Conservation (phyloP, 92 coral and sea anemone species). For the Pocillopora meandrina region DNA sequence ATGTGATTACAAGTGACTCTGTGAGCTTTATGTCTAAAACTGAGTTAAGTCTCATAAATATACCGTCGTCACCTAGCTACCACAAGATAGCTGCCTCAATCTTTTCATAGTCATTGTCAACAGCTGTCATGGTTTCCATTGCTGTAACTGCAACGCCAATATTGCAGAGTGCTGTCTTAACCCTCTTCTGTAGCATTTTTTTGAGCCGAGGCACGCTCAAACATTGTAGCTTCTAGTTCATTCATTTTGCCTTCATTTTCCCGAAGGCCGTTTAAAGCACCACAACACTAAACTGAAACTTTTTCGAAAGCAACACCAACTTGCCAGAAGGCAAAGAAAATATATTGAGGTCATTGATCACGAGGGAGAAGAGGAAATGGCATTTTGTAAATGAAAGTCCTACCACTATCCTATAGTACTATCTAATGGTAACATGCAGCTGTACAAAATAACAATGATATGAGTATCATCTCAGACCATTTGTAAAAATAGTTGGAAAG, state of each 20-base stretch:
- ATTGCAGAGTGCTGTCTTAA: conserved; percentile 77
- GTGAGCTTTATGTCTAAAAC: too few relatives aligned
- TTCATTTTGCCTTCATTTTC: conserved; percentile 47
- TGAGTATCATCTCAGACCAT: too few relatives aligned
- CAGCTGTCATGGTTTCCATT: conserved; percentile 93
- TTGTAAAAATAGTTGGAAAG: too few relatives aligned
- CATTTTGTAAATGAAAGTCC: neutral
- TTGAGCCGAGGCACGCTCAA: conserved; percentile 70
- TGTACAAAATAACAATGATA: too few relatives aligned
- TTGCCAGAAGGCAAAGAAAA: conserved; percentile 35
- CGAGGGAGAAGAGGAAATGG: neutral
- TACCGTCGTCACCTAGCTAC: conserved; percentile 22
- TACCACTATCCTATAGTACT: too few relatives aligned
- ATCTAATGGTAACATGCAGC: too few relatives aligned
- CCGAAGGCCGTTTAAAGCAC: conserved; percentile 80
- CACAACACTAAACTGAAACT: conserved; percentile 72
- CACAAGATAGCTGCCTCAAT: conserved; percentile 98
- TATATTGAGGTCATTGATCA: neutral
- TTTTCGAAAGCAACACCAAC: conserved; percentile 79
- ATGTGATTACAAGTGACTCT: too few relatives aligned
- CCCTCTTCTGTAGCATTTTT: conserved; percentile 73
- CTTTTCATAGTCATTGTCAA: conserved; percentile 90
- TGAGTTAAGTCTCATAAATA: too few relatives aligned
- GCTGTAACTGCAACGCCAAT: conserved; percentile 81
- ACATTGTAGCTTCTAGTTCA: conserved; percentile 65